Evolutionary conservation across 2,797 vertebrate species (phyloP).

Genomic region (Enteromius unitaeniatus): DNA sequence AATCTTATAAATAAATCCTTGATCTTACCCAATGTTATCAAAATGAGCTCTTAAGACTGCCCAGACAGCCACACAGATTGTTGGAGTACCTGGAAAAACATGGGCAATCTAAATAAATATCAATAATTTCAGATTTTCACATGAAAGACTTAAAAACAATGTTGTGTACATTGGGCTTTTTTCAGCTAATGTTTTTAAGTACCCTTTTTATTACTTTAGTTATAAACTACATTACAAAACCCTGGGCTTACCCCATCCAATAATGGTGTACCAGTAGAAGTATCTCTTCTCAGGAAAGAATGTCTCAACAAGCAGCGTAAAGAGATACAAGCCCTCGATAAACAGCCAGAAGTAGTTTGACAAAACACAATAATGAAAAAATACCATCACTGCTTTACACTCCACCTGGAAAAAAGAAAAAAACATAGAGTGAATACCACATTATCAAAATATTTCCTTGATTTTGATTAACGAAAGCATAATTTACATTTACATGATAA

Average conservation of each 20-base stretch:
- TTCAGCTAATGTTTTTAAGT: neutral
- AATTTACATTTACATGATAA: neutral
- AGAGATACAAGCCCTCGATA: slow-evolving; percentile 97
- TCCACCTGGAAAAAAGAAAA: slow-evolving; percentile 80
- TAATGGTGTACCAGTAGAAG: slow-evolving; percentile 98
- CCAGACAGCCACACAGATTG: slow-evolving; percentile 94
- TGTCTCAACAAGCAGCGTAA: slow-evolving; percentile 95
- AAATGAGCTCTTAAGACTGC: slow-evolving; percentile 92
- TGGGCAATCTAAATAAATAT: neutral
- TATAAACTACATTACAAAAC: neutral
- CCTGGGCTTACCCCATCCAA: slow-evolving; percentile 91
- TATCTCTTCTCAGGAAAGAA: slow-evolving; percentile 97
- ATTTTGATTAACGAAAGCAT: neutral
- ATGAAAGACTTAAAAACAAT: too few species aligned
- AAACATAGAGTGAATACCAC: neutral
- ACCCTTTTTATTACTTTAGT: neutral
- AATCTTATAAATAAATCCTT: neutral
- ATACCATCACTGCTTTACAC: slow-evolving; percentile 95
- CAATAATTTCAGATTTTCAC: neutral
- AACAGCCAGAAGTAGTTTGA: slow-evolving; percentile 99
- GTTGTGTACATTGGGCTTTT: neutral
- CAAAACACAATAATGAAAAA: slow-evolving; percentile 99
- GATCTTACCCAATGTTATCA: slow-evolving; percentile 85
- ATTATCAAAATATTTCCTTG: neutral
- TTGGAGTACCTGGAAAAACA: slow-evolving; percentile 87